Base-by-base conservation (phyloP, 2,888 invertebrate species). In the Rotaria sp. region DNA sequence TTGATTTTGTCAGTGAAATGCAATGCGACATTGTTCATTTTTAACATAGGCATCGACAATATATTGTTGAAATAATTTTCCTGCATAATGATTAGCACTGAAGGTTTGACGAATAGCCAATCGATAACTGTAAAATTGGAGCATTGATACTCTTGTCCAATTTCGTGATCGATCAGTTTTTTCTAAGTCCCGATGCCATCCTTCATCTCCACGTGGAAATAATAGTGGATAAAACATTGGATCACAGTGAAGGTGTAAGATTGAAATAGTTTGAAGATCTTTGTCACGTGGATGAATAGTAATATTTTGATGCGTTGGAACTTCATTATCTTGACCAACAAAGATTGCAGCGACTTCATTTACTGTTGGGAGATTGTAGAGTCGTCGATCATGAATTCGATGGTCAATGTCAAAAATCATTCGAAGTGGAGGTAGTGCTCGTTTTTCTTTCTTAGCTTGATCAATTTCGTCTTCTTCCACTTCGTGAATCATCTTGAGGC, bases 351-450 rank as follows among this genome's bases (percentile, higher is more conserved):
- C 59, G 8, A 21, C 59, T 59, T 59, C 59, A 59, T 59, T 59
- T 24, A 24, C 59, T 21, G 59, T 59, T n/a, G 59, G 59, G 21
- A 59, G 59, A 59, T 59, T 59, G 59, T 59, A n/a, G n/a, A 26
- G 59, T 59, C 59, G 59, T 24, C 30, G n/a, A 59, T 59, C 59
- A 30, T 59, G n/a, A 59, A n/a, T 35, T 26, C 52, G 24, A 38
- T 50, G 38, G 18, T 45, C 35, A 38, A 48, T 50, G 30, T 26
- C 41, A 50, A 52, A n/a, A 38, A 30, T 41, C 84, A 84, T n/a
- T 45, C 41, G 48, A 35, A 86, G 10, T 59, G 57, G 24, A 86
- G 84, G 85, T 24, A 35, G 57, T 41, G 50, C 80, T 26, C 85
- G 50, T 55, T 38, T 75, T 57, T 87, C 59, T 59, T 13, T 59